Conservation (phyloP, 2,113 vertebrate species). For the Silurus asotus region DNA sequence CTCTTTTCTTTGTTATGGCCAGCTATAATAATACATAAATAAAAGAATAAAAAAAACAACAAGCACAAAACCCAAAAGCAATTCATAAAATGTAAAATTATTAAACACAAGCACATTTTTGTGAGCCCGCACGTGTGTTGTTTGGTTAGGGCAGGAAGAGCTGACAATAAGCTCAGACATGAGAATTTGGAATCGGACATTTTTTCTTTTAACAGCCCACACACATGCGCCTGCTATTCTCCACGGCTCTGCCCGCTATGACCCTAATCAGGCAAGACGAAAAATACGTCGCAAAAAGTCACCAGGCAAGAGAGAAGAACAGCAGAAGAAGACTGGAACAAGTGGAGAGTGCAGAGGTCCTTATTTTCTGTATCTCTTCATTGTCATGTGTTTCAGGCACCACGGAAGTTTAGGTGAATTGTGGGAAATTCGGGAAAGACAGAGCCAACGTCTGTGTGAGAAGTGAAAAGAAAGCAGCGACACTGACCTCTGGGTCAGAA, state of each 20-base stretch:
- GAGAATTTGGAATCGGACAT: conserved; percentile 8
- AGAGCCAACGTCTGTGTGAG: neutral
- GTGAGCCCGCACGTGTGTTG: neutral
- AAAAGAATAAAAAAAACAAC: neutral
- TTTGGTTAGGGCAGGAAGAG: too few species aligned
- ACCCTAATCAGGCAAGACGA: conserved; percentile 52
- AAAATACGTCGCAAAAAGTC: conserved; percentile 21
- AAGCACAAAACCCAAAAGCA: neutral
- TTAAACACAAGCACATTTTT: conserved; percentile 4
- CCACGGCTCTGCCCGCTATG: conserved; percentile 32
- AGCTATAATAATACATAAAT: neutral
- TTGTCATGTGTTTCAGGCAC: neutral
- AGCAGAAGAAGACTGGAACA: conserved; percentile 28
- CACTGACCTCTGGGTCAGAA: neutral
- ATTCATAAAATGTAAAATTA: neutral
- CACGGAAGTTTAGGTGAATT: conserved; percentile 26
- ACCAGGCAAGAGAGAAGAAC: conserved; percentile 35
- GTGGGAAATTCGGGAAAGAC: conserved; percentile 39
- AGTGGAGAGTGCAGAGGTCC: neutral
- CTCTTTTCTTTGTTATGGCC: neutral
- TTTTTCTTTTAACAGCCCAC: neutral
- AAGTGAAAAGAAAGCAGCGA: neutral
- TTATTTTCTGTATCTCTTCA: neutral
- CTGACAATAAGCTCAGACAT: conserved; percentile 7
- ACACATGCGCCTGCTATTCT: neutral